These are phyloP conservation scores for Phalacrocorax aristotelis DNA, from an alignment of 2,113 vertebrate species.

Conservation along the genomic window DNA sequence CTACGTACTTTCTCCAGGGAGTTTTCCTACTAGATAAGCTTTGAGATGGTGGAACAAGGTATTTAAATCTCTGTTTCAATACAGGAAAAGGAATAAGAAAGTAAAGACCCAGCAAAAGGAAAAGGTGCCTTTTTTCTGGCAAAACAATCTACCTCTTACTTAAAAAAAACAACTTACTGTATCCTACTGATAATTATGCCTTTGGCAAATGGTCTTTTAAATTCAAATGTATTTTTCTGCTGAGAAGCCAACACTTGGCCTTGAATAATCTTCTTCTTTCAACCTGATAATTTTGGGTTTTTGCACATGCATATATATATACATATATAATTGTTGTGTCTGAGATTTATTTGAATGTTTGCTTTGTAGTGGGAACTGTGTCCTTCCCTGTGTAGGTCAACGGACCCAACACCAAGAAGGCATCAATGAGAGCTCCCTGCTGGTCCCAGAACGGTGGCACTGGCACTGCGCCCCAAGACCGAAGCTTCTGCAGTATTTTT, in stretches of 20 bases:
- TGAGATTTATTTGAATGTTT: background rate
- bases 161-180: background rate
- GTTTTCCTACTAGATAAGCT: slow-evolving; percentile 40
- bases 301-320: background rate
- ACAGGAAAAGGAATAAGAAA: slow-evolving; percentile 19
- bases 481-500: background rate
- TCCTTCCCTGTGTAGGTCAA: background rate
- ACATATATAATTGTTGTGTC: background rate
- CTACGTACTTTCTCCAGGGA: slow-evolving; percentile 37
- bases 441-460: background rate
- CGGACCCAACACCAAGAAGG: background rate
- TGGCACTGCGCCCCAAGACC: background rate
- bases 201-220: background rate
- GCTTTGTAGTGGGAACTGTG: background rate
- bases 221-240: background rate
- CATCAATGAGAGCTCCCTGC: background rate
- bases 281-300: background rate
- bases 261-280: background rate
- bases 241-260: background rate
- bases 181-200: background rate
- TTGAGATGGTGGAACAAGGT: slow-evolving; percentile 1
- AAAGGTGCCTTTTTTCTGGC: background rate
- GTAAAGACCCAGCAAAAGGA: background rate
- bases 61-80: slow-evolving; percentile 30
- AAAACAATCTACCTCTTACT: background rate